phyloP scores from a whole-genome alignment of 2,797 vertebrate species.

The Cercopithecus mitis region DNA sequence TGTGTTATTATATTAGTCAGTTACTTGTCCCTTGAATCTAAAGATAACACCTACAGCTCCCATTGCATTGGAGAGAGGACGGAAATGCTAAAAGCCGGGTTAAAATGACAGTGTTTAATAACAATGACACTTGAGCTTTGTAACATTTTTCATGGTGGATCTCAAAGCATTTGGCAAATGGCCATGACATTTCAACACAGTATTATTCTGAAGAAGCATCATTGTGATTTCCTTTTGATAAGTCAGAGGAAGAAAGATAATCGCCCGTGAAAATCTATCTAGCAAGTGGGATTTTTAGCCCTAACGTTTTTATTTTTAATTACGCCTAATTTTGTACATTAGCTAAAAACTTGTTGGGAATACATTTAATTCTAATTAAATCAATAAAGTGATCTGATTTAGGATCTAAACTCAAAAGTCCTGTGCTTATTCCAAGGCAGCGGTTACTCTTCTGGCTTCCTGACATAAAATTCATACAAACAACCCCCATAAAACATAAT shows the following conservation, averaged over 20 bases:
- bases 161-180: background rate
- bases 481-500: background rate
- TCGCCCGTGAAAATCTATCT: conserved; percentile 14
- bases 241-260: background rate
- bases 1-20: background rate
- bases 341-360: background rate
- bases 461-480: background rate
- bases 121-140: background rate
- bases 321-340: conserved; percentile 42
- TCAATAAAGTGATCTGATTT: conserved; percentile 22
- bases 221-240: background rate
- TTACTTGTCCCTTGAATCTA: conserved; percentile 26
- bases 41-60: background rate
- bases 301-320: conserved; percentile 46
- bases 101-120: background rate
- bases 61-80: conserved; percentile 4
- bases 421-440: background rate
- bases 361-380: background rate
- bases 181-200: background rate
- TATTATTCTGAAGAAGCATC: background rate
- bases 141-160: background rate
- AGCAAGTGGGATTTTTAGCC: background rate
- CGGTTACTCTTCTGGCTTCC: background rate
- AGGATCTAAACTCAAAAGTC: background rate
- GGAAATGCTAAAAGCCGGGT: background rate